These are phyloP conservation scores for Drosophila rellima DNA, from an alignment of 2,888 invertebrate species.

Conservation along the genomic window DNA sequence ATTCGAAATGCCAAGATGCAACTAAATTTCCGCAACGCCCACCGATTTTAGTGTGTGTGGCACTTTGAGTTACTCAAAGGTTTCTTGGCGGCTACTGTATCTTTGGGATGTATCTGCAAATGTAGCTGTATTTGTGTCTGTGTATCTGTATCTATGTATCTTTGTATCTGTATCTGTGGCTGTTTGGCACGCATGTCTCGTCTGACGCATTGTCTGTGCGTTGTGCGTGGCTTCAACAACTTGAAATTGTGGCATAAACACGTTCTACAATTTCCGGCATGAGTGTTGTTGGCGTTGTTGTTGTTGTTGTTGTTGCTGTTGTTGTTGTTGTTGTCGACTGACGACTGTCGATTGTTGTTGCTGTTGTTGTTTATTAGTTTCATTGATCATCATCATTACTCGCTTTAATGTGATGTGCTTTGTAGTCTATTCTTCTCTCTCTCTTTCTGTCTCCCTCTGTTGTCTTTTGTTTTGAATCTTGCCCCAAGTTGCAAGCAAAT, in stretches of 20 bases:
- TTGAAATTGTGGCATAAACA: constrained; percentile 81
- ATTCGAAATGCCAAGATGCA: constrained; percentile 15
- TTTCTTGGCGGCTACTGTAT: constrained; percentile 36
- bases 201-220: constrained; percentile 79
- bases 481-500: constrained; percentile 11
- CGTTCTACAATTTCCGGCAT: constrained; percentile 81
- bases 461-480: constrained; percentile 6
- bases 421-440: constrained; percentile 3
- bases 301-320: constrained; percentile 15
- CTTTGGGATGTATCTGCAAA: constrained; percentile 14
- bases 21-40: constrained; percentile 31
- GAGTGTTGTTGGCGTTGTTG: constrained; percentile 57
- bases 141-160: constrained; percentile 26
- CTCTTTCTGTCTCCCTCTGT: background rate
- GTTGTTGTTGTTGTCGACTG: constrained; percentile 29
- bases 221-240: constrained; percentile 80
- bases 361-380: constrained; percentile 64
- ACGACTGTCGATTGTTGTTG: constrained; percentile 25
- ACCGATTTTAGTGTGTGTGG: constrained; percentile 14
- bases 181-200: constrained; percentile 77
- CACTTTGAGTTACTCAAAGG: constrained; percentile 25
- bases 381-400: constrained; percentile 79
- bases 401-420: constrained; percentile 43
- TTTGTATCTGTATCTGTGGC: constrained; percentile 14
- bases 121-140: constrained; percentile 23